phyloP scores from a whole-genome alignment of 2,113 vertebrate species.

The Eira barbara region DNA sequence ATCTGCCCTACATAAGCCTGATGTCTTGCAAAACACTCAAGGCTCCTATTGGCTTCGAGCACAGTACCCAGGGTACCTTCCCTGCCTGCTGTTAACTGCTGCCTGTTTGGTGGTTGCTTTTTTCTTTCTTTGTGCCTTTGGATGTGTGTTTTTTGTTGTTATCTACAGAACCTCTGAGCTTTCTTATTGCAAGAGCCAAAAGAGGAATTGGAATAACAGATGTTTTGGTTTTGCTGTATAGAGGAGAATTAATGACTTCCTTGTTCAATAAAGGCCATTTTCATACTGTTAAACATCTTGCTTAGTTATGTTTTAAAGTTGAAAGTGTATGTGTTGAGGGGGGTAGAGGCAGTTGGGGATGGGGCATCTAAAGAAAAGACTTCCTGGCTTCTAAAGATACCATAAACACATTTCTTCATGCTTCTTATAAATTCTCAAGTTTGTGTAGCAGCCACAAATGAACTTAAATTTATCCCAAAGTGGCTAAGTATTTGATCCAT shows the following conservation, averaged over 20 bases:
- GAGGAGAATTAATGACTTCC: constrained; percentile 41
- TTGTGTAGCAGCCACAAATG: neutral
- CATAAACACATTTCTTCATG: neutral
- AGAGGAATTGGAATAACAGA: constrained; percentile 49
- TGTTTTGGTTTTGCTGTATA: constrained; percentile 31
- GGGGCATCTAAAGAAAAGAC: neutral
- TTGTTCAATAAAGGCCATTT: constrained; percentile 20
- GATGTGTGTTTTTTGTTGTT: constrained; percentile 13
- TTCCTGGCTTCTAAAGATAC: neutral
- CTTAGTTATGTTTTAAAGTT: constrained; percentile 22
- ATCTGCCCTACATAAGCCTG: constrained; percentile 51
- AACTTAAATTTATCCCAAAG: constrained; percentile 4
- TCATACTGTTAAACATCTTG: constrained; percentile 3
- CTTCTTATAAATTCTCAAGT: neutral
- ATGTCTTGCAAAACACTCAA: neutral
- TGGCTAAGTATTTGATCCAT: neutral
- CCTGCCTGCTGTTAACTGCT: constrained; percentile 30
- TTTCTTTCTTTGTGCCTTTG: neutral
- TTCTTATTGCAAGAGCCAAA: constrained; percentile 38
- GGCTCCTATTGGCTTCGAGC: neutral
- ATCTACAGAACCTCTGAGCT: constrained; percentile 41
- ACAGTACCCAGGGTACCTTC: neutral
- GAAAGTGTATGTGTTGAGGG: neutral
- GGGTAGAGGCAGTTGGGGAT: neutral
- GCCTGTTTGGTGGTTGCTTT: neutral